These are phyloP conservation scores for Phenganax stokvisi DNA, from an alignment of 92 coral and sea anemone genomes.

Conservation along the genomic window DNA sequence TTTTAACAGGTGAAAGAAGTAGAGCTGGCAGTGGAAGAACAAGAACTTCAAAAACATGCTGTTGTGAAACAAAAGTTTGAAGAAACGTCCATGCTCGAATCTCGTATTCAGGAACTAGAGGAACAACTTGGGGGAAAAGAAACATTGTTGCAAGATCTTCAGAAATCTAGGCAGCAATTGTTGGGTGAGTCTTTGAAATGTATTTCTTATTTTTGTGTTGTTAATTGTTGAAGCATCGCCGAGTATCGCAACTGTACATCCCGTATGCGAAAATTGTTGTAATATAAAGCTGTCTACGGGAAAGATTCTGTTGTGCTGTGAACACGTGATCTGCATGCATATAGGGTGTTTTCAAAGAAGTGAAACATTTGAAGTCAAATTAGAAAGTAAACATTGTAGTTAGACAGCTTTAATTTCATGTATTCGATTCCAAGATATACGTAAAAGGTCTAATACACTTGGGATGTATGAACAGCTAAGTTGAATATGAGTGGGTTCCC, in stretches of 20 bases:
- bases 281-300: neutral
- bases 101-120: slow-evolving; percentile 57
- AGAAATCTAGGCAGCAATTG: slow-evolving; percentile 33
- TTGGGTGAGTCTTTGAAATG: slow-evolving; percentile 8
- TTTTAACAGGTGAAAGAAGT: slow-evolving; percentile 70
- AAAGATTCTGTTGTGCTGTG: neutral
- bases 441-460: no score
- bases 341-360: no score
- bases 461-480: no score
- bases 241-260: no score
- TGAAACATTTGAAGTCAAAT: no score
- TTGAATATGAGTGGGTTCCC: no score
- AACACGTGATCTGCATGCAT: no score
- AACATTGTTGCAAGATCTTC: slow-evolving; percentile 49
- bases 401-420: no score
- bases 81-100: slow-evolving; percentile 68
- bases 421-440: no score
- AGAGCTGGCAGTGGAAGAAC: slow-evolving; percentile 95
- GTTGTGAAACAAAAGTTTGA: slow-evolving; percentile 88
- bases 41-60: slow-evolving; percentile 95
- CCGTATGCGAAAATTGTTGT: neutral
- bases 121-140: slow-evolving; percentile 46
- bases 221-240: neutral
- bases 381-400: no score
- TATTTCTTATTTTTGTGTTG: neutral